Conservation (phyloP, 2,113 vertebrate species). For the Festucalex cinctus region DNA sequence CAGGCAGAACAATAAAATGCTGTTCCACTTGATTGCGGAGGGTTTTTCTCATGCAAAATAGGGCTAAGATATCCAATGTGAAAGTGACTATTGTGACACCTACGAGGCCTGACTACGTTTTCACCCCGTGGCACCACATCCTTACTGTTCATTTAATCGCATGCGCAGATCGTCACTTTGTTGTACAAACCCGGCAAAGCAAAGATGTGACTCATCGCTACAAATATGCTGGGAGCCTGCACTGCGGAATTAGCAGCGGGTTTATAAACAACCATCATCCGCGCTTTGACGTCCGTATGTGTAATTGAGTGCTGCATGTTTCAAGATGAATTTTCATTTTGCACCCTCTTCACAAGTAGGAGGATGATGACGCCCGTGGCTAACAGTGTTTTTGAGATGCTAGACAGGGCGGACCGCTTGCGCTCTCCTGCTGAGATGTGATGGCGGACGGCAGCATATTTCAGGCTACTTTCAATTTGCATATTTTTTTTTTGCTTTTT, state of each 20-base stretch:
- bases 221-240: conserved; percentile 28
- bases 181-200: conserved; percentile 14
- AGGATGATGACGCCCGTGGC: conserved; percentile 45
- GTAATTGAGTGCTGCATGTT: conserved; percentile 54
- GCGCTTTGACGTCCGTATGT: conserved; percentile 43
- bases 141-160: conserved; percentile 10
- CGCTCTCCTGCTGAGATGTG: conserved; percentile 18
- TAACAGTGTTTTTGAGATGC: conserved; percentile 41
- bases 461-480: conserved; percentile 46
- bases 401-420: conserved; percentile 40
- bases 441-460: conserved; percentile 40
- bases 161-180: conserved; percentile 22
- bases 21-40: too few relatives aligned
- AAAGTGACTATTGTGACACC: neutral
- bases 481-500: conserved; percentile 57
- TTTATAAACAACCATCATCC: conserved; percentile 40
- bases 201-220: conserved; percentile 40
- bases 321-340: conserved; percentile 42
- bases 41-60: too few relatives aligned
- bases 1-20: too few relatives aligned
- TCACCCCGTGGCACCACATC: conserved; percentile 2
- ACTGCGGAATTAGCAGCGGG: conserved; percentile 47
- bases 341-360: conserved; percentile 54
- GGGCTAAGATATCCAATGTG: too few relatives aligned
- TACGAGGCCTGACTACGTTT: neutral